Conservation (phyloP, 2,113 vertebrate species). For the Piprites chloris region DNA sequence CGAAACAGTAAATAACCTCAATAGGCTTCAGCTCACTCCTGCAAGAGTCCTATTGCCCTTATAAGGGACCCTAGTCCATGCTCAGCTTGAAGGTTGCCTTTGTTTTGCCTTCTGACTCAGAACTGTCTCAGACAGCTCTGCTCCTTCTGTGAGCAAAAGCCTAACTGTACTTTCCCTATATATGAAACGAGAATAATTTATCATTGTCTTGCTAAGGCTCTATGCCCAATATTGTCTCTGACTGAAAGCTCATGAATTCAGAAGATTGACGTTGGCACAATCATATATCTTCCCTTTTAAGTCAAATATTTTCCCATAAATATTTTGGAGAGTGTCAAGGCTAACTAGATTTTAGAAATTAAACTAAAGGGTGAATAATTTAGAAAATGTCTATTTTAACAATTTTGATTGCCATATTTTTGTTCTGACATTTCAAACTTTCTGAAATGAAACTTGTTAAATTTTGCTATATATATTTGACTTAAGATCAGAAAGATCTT, state of each 20-base stretch:
- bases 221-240: background rate
- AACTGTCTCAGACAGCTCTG: background rate
- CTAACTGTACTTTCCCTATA: background rate
- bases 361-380: background rate
- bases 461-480: background rate
- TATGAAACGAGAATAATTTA: background rate
- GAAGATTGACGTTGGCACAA: background rate
- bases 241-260: background rate
- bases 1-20: background rate
- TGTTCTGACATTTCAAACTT: background rate
- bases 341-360: background rate
- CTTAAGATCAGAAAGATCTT: background rate
- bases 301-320: slow-evolving; percentile 18
- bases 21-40: background rate
- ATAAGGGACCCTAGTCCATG: background rate
- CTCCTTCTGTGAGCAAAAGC: background rate
- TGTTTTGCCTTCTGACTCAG: background rate
- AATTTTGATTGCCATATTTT: background rate
- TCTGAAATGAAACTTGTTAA: background rate
- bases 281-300: background rate
- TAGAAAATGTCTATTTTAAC: background rate
- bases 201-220: background rate
- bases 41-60: background rate
- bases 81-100: background rate
- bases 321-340: background rate